phyloP scores from a whole-genome alignment of 2,888 invertebrate genomes.

The Chelonus formosanus region DNA sequence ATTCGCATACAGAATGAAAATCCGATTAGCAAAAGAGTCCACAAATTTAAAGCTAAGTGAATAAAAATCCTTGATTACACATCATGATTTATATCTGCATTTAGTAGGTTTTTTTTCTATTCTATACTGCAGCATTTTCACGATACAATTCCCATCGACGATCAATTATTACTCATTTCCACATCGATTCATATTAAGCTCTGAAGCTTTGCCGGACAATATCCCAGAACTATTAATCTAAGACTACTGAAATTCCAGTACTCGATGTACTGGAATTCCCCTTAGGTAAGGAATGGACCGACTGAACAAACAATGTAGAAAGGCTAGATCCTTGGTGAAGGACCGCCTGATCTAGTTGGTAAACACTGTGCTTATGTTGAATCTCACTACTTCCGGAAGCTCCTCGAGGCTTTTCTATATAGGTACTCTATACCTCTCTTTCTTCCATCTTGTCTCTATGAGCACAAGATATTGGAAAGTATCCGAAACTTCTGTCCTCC shows the following conservation, averaged over 20 bases:
- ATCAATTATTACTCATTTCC: no score
- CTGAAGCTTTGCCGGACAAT: neutral
- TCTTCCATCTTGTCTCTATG: neutral
- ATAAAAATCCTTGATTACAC: slow-evolving; percentile 10
- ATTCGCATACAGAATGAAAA: slow-evolving; percentile 10
- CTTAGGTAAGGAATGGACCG: slow-evolving; percentile 25
- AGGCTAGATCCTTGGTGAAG: slow-evolving; percentile 11
- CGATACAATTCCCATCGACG: no score
- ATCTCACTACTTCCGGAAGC: slow-evolving; percentile 12
- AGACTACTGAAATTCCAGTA: slow-evolving; percentile 1
- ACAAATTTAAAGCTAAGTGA: slow-evolving; percentile 16
- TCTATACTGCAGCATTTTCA: neutral
- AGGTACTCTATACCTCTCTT: neutral
- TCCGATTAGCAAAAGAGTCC: slow-evolving; percentile 13
- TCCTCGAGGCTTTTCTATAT: slow-evolving; percentile 4
- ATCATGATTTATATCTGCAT: neutral
- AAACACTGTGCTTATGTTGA: slow-evolving; percentile 31
- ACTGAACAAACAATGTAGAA: slow-evolving; percentile 23
- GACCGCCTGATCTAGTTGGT: slow-evolving; percentile 30
- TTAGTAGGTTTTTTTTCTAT: neutral
- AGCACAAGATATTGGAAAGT: slow-evolving; percentile 18
- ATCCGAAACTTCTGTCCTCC: slow-evolving; percentile 22
- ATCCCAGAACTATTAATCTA: slow-evolving; percentile 22
- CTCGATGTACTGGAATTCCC: slow-evolving; percentile 26
- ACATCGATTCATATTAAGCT: no score